Conservation (phyloP, 2,797 vertebrate genomes). For the Characodon lateralis region DNA sequence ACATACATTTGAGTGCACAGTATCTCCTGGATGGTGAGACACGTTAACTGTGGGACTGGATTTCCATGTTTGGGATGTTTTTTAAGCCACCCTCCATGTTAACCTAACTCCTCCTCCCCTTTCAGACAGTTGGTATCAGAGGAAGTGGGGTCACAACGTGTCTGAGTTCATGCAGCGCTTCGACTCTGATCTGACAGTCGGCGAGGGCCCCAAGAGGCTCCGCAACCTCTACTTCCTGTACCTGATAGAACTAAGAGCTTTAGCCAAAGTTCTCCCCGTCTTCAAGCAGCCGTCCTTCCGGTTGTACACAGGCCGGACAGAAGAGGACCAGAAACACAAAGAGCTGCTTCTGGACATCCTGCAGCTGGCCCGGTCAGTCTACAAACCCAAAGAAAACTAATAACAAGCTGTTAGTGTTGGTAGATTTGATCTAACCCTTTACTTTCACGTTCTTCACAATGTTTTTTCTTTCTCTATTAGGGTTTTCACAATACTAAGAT, state of each 20-base stretch:
- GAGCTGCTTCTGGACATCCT: slow-evolving; percentile 86
- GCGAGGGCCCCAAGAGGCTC: slow-evolving; percentile 90
- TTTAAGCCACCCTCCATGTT: background rate
- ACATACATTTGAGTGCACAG: slow-evolving; percentile 90
- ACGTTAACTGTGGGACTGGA: background rate
- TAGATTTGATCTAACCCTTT: no score
- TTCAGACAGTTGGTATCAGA: slow-evolving; percentile 88
- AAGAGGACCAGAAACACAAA: slow-evolving; percentile 82
- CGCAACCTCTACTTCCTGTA: slow-evolving; percentile 95
- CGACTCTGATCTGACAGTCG: slow-evolving; percentile 86
- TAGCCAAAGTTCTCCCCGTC: slow-evolving; percentile 90
- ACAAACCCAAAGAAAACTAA: no score
- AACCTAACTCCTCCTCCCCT: background rate
- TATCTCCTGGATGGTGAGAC: slow-evolving; percentile 89
- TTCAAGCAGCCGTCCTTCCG: slow-evolving; percentile 85
- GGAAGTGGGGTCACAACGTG: slow-evolving; percentile 90
- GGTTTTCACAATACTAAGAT: no score
- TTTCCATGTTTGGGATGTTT: background rate
- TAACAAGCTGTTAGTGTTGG: no score
- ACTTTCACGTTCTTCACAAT: no score
- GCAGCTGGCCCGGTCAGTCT: slow-evolving; percentile 85
- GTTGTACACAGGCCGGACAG: slow-evolving; percentile 86
- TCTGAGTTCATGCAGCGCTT: slow-evolving; percentile 91
- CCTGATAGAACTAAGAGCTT: slow-evolving; percentile 90
- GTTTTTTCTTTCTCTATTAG: no score